phyloP scores from a whole-genome alignment of 2,113 vertebrate genomes.

The Phylloscopus whistleri region DNA sequence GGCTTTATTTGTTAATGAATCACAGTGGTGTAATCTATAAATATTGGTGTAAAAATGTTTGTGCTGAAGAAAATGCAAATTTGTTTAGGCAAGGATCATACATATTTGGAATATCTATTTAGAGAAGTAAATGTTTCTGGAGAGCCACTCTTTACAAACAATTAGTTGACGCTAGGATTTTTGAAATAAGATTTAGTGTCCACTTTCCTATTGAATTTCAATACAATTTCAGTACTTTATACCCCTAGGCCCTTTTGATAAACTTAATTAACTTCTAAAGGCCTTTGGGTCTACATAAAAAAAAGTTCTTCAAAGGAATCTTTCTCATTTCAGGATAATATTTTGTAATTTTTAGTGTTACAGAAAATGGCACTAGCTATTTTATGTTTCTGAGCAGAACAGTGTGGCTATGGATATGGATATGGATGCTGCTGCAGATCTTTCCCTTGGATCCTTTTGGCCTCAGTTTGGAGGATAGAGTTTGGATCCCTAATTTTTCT shows the following conservation, averaged over 20 bases:
- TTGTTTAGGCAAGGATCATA: conserved; percentile 26
- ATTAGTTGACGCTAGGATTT: conserved; percentile 10
- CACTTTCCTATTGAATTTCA: background rate
- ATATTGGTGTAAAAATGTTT: background rate
- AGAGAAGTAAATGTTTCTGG: background rate
- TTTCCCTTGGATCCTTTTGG: background rate
- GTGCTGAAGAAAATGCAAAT: background rate
- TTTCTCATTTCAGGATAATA: background rate
- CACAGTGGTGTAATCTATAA: background rate
- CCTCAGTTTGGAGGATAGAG: background rate
- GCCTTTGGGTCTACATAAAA: background rate
- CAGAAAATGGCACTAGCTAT: background rate
- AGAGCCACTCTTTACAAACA: background rate
- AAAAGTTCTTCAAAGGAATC: background rate
- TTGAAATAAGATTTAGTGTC: background rate
- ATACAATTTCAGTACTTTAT: background rate
- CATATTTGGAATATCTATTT: background rate
- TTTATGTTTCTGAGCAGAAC: background rate
- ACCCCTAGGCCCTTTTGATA: background rate
- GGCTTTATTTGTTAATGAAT: background rate
- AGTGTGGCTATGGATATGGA: background rate
- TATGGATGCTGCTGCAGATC: background rate
- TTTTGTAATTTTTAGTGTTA: background rate
- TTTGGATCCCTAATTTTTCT: conserved; percentile 12
- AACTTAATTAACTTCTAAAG: background rate